These are phyloP conservation scores for Epirrhoe alternata DNA, from an alignment of 2,888 invertebrate species.

Conservation along the genomic window DNA sequence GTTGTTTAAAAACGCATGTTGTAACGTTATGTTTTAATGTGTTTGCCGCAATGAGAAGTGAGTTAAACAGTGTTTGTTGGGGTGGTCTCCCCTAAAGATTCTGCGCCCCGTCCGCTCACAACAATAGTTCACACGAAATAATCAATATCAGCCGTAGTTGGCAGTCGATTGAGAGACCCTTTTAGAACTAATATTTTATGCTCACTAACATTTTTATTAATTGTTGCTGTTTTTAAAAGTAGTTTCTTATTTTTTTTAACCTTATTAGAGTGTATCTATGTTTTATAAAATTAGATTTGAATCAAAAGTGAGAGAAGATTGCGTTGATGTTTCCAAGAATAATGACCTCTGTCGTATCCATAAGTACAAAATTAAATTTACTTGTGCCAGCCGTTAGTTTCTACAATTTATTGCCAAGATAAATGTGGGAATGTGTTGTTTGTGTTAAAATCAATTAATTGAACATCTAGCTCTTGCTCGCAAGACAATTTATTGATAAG, in stretches of 20 bases:
- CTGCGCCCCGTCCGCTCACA: conserved; percentile 68
- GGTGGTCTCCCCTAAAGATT: conserved; percentile 73
- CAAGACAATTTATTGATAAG: conserved; percentile 33
- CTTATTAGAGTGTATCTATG: not conserved
- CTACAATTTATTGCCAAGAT: conserved; percentile 18
- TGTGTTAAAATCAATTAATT: conserved; percentile 33
- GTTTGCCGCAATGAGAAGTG: conserved; percentile 33
- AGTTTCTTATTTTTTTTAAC: no score
- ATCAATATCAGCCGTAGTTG: conserved; percentile 68
- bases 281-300: no score
- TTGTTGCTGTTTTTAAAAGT: not conserved
- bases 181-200: conserved; percentile 42
- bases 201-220: conserved; percentile 51
- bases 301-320: not conserved
- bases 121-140: conserved; percentile 80
- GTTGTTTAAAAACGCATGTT: conserved; percentile 25
- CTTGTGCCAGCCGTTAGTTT: conserved; percentile 11
- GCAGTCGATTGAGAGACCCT: conserved; percentile 40
- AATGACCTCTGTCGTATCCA: conserved; percentile 11
- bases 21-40: conserved; percentile 28
- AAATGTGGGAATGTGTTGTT: conserved; percentile 19
- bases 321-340: conserved; percentile 6
- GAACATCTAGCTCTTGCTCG: conserved; percentile 30
- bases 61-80: conserved; percentile 35
- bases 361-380: not conserved